These are phyloP conservation scores for Dynastes hyllus DNA, from an alignment of 2,888 invertebrate genomes.

Conservation along the genomic window DNA sequence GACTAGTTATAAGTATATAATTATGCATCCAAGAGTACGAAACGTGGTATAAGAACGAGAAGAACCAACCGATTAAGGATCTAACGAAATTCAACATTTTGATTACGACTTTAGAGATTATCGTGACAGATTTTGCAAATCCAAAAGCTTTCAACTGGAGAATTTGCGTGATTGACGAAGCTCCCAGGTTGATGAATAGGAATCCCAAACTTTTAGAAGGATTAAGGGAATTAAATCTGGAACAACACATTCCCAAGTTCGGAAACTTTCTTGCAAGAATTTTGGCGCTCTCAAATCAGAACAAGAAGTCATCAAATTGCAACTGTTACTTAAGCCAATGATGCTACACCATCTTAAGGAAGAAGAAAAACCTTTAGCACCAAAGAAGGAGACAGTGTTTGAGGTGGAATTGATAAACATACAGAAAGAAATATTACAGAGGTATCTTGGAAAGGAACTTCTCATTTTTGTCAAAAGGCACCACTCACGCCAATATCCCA, in stretches of 20 bases:
- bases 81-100: constrained; percentile 96
- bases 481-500: constrained; percentile 96
- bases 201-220: constrained; percentile 99
- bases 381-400: constrained; percentile 99
- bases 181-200: constrained; percentile 97
- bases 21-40: constrained; percentile 92
- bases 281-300: constrained; percentile 97
- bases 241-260: constrained; percentile 95
- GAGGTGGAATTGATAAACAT: constrained; percentile 99
- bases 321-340: constrained; percentile 97
- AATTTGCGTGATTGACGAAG: constrained; percentile 98
- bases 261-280: constrained; percentile 95
- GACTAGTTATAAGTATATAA: too few relatives aligned
- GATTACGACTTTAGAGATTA: constrained; percentile 99
- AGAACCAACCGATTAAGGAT: constrained; percentile 84
- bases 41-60: constrained; percentile 93
- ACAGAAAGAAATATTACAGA: constrained; percentile 99
- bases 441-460: constrained; percentile 99
- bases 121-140: constrained; percentile 97
- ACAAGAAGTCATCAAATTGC: constrained; percentile 95
- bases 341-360: constrained; percentile 98
- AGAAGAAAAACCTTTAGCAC: constrained; percentile 98
- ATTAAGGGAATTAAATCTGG: constrained; percentile 89
- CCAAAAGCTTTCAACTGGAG: constrained; percentile 96
- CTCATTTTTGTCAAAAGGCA: constrained; percentile 96